Percentiles rank a stretch among this genome's conserved stretches.
These are phyloP conservation scores for Sceloporus tristichus DNA, from an alignment of 2,113 vertebrate genomes.

Conservation along the genomic window DNA sequence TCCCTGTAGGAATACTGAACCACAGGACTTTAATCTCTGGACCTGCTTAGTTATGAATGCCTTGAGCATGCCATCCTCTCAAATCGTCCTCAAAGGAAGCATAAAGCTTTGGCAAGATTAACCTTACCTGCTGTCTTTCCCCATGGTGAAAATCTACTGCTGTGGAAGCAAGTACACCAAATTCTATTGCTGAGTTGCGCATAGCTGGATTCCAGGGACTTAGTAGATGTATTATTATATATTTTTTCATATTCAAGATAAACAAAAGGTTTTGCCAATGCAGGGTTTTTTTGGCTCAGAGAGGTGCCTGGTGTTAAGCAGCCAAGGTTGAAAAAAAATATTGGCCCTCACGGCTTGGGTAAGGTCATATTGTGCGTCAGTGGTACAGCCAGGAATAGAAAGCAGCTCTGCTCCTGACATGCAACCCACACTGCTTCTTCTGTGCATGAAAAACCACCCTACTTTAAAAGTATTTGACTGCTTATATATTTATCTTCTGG, in stretches of 20 bases:
- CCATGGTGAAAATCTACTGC: neutral
- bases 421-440: conserved; percentile 14
- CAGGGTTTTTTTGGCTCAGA: conserved; percentile 44
- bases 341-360: conserved; percentile 45
- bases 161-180: neutral
- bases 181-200: conserved; percentile 26
- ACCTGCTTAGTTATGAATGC: neutral
- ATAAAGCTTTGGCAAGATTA: neutral
- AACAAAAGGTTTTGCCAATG: conserved; percentile 45
- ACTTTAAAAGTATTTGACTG: conserved; percentile 60
- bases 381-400: conserved; percentile 50
- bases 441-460: conserved; percentile 52
- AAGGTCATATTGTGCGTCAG: conserved; percentile 50
- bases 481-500: conserved; percentile 62
- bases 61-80: neutral
- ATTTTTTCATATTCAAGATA: conserved; percentile 41
- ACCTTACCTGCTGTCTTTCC: neutral
- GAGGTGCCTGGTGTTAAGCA: conserved; percentile 46
- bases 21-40: too few relatives aligned
- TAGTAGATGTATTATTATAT: neutral
- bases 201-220: conserved; percentile 10
- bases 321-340: conserved; percentile 36
- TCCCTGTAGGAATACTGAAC: too few relatives aligned
- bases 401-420: conserved; percentile 37
- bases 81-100: neutral